Evolutionary conservation across 2,888 invertebrate species (phyloP), one percentile per base, ranked within the genome.

Genomic region (Eupeodes luniger): DNA sequence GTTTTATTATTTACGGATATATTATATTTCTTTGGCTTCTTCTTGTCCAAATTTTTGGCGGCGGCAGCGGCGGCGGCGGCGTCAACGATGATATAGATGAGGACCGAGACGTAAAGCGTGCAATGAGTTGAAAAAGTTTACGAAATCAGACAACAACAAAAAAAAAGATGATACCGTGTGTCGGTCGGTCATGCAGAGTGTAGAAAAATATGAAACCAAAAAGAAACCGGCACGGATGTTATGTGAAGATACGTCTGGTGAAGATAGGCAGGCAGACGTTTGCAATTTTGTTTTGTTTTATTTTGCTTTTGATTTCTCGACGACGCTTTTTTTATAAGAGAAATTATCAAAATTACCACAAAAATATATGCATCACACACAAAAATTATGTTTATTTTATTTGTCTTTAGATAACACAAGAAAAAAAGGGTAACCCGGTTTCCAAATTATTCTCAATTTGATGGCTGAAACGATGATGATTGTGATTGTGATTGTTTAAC

Each of bases 151-250:
- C 44, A 44, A 44, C 27, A 27, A 40, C 5, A 47, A 47, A 47
- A 47, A 27, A 64, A 47, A 67, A 34, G 66, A 66, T 53, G 83
- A 77, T 59, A 53, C 70, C 51, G 36, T 67, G 67, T 55, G 44
- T 55, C 55, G 16, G 44, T 55, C 55, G 16, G 27, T 27, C 27
- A 27, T 57, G 72, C 64, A 53, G 57, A 70, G 47, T 67, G 36
- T 27, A 64, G n/a, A 69, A 44, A 76, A 19, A 70, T 53, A 83
- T 51, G 36, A 70, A 77, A 64, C 57, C 44, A 49, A 64, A 51
- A 85, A 82, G 44, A 78, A 62, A 72, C 82, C 85, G 74, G 78
- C 82, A 62, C 66, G 67, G 66, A 72, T 27, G 53, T 84, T 69
- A 59, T 59, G 59, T 61, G 27, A 27, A 40, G 40, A 40, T 16